These are phyloP conservation scores for Volucella zonaria DNA, from an alignment of 2,888 invertebrate species.

Conservation along the genomic window DNA sequence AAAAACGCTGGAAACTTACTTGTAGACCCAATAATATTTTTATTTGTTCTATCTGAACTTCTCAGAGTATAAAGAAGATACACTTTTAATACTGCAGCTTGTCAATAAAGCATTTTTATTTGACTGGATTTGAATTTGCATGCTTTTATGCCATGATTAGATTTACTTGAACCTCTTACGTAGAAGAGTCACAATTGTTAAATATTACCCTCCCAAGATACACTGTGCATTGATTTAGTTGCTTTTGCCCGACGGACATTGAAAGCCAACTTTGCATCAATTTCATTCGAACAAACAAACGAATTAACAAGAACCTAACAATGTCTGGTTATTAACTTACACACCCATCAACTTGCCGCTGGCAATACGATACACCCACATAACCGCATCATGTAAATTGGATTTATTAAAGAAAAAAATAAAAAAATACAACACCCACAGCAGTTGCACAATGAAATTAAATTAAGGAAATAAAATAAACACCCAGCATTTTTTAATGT, in stretches of 20 bases:
- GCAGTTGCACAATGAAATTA: constrained; percentile 52
- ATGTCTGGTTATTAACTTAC: constrained; percentile 26
- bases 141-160: too few relatives aligned
- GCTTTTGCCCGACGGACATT: not conserved
- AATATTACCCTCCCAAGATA: too few relatives aligned
- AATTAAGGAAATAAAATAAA: constrained; percentile 56
- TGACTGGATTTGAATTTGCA: too few relatives aligned
- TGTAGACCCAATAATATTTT: too few relatives aligned
- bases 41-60: too few relatives aligned
- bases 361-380: constrained; percentile 5
- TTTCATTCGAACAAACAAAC: constrained; percentile 18
- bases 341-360: not conserved
- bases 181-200: too few relatives aligned
- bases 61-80: too few relatives aligned
- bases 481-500: constrained; percentile 4
- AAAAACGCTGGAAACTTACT: too few relatives aligned
- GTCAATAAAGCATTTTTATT: too few relatives aligned
- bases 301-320: constrained; percentile 16
- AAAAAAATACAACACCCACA: not conserved
- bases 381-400: constrained; percentile 38
- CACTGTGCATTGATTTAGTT: too few relatives aligned
- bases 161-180: too few relatives aligned
- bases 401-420: not conserved
- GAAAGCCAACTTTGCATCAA: constrained; percentile 15
- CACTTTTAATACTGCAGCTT: too few relatives aligned